Percentiles rank a stretch among this genome's conserved stretches.
Evolutionary conservation across 2,797 vertebrate species (phyloP).

Genomic region (Enteromius anoplus): DNA sequence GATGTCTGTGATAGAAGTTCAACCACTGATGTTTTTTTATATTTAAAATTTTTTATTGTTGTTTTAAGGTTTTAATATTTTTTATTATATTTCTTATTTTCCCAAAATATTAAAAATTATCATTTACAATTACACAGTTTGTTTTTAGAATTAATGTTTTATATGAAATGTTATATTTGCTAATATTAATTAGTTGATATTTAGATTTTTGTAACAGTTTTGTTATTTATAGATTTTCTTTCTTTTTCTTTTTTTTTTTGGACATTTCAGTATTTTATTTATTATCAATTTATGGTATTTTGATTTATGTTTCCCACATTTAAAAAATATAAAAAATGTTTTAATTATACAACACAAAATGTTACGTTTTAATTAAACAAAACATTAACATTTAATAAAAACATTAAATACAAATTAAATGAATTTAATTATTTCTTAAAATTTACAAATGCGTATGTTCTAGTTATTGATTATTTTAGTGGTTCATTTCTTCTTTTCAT

Average conservation of each 20-base stretch:
- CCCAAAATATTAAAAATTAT: neutral
- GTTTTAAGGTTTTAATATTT: neutral
- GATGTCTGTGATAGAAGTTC: no score
- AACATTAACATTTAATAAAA: neutral
- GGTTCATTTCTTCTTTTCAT: neutral
- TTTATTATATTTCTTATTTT: neutral
- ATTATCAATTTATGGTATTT: neutral
- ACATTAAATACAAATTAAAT: no score
- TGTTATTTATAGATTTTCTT: neutral
- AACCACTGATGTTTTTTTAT: neutral
- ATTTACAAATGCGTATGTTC: neutral
- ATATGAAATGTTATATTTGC: neutral
- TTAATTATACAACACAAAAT: neutral
- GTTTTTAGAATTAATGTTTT: neutral
- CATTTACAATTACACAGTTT: no score
- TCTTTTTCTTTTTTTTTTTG: neutral
- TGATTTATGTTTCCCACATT: neutral
- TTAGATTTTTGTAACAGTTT: neutral
- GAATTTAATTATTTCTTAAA: neutral
- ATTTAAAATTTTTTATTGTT: neutral
- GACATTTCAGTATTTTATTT: neutral
- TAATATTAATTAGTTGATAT: neutral
- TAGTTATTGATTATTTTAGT: neutral
- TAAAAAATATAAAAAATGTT: neutral
- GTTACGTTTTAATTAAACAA: neutral